Evolutionary conservation across 2,113 vertebrate genomes (phyloP), one percentile per base, ranked within the genome.

Genomic region (Cyphomyrus plagiostoma): DNA sequence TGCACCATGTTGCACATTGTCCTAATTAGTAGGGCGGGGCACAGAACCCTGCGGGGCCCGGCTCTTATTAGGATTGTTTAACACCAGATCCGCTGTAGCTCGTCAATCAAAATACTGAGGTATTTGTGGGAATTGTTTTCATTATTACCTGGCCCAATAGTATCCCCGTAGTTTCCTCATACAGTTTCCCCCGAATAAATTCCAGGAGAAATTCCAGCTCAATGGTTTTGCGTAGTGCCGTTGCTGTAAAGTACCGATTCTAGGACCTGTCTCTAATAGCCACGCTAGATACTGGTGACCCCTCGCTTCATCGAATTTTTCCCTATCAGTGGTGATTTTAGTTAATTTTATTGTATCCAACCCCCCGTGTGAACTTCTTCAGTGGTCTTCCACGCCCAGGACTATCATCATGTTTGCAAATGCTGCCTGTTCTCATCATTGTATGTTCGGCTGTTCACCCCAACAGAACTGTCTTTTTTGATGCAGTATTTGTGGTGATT

Each of bases 401-500:
- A 62, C 19, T 17, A 17, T 4, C 88, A 56, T 30, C 17, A 9
- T 19, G 77, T 92, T 89, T 90, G 89, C 86, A 45, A 91, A 91
- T 89, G 91, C 89, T 92, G 91, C 86, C 88, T 53, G 11, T 90
- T 90, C 35, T 52, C 87, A 93, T 53, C 35, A 89, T 90, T 90
- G 88, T 77, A 45, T 86, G 86, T 92, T 92, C 91, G 50, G 66
- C n/a, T 66, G 85, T 90, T 92, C 91, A 82, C 90, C 26, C 90
- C 93, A 42, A 70, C 62, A 80, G 74, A 80, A 80, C 74, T 42
- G 74, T 42, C 74, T 39, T 89, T 95, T 93, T 93, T 92, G 91
- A 95, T 95, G 95, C 93, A 94, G 92, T 95, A 93, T 95, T 92
- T 88, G 92, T 93, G 92, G 95, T 93, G 88, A 95, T 93, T 94